Conservation (phyloP, 2,888 invertebrate genomes). For the Agrochola circellaris region DNA sequence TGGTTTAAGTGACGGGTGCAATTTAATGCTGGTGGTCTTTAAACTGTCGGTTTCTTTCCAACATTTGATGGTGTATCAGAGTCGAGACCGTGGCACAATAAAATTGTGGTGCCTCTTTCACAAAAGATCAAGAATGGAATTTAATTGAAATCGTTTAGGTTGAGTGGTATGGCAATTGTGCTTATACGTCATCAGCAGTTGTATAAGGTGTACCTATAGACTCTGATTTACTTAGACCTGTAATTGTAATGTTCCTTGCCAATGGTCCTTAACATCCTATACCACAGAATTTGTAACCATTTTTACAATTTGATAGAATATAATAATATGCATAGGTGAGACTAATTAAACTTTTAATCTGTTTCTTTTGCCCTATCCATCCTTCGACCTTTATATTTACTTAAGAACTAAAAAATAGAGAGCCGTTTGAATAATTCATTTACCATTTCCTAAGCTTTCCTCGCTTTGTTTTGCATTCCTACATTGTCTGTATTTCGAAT, state of each 20-base stretch:
- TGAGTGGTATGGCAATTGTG: neutral
- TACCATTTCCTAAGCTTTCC: neutral
- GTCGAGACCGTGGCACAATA: neutral
- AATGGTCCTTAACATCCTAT: neutral
- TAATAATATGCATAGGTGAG: neutral
- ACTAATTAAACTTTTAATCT: neutral
- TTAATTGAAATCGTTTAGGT: neutral
- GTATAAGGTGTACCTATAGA: neutral
- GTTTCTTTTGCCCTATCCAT: neutral
- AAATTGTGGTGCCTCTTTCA: neutral
- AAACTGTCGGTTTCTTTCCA: too few relatives aligned
- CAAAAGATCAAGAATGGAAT: neutral
- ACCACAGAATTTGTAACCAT: neutral
- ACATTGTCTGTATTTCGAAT: neutral
- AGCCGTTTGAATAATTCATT: constrained; percentile 5
- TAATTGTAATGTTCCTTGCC: neutral
- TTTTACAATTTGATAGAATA: neutral
- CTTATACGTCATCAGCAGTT: neutral
- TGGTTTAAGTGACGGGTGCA: neutral
- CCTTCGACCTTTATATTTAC: neutral
- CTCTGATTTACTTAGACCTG: neutral
- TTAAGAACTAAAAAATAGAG: constrained; percentile 8
- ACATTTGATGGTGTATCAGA: too few relatives aligned
- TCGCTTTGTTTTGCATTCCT: neutral
- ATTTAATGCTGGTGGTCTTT: too few relatives aligned